Base-by-base conservation (phyloP, 1,140 invertebrate species). In the Camponotus pennsylvanicus region DNA sequence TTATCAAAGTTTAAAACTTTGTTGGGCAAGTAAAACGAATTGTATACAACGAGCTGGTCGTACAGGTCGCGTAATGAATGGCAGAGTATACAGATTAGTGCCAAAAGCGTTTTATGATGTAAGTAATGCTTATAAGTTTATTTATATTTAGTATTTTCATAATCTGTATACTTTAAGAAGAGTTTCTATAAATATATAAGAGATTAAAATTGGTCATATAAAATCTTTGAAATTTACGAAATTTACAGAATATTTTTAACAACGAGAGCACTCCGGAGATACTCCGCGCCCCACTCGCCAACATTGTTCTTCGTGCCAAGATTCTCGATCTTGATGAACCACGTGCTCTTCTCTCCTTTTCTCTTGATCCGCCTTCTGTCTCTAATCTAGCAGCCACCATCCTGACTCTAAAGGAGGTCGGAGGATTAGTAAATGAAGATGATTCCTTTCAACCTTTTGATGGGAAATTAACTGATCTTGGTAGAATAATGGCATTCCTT, bases 31-130 rank as follows among this genome's bases (percentile, higher is more conserved):
- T 1, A 97, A 98, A 93, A 97, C 97, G 2, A 99, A 98, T 94
- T 99, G 98, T 92, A 96, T 96, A 37, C 99, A 99, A 95, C 96
- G 99, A 83, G 97, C 97, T 80, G 99, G 99, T 37, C 96, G 99
- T 88, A 97, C 98, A 66, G 99, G 99, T 15, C 96, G 99, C 87
- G 97, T 99, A 0, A 96, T 97, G 52, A 96, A 97, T 92, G 99
- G 99, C 0, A 96, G 97, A 89, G 98, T 99, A 3, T 99, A 98
- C 93, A 95, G 98, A 67, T 95, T 99, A 87, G 97, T 99, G 0
- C 95, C 96, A 3, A 95, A 96, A 86, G 67, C 93, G 6, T 98
- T 99, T 93, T 99, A 98, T 94, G 90, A 96, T 9, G 96, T 97
- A 92, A 95, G 94, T 93, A 79, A 40, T 27, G 69, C 13, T 66